Evolutionary conservation across 2,888 invertebrate species (phyloP).

Genomic region (Pseudeuparius sepicola): DNA sequence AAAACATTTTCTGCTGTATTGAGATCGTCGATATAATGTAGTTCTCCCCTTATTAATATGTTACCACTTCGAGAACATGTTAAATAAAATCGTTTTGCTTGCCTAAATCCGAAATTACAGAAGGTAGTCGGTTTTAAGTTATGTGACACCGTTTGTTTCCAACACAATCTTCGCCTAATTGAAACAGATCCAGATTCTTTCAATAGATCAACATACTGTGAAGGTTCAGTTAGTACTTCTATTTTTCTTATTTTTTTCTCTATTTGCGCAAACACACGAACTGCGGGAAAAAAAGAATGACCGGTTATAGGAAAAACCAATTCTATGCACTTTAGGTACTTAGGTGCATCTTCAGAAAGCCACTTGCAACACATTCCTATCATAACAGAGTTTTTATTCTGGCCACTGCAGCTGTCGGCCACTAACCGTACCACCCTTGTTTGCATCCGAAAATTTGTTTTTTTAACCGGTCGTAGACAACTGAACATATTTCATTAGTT

Average conservation of each 20-base stretch:
- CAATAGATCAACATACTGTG: too few species aligned
- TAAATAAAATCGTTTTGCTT: slow-evolving; percentile 2
- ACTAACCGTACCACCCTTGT: slow-evolving; percentile 10
- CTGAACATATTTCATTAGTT: too few species aligned
- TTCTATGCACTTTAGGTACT: slow-evolving; percentile 10
- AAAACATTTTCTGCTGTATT: slow-evolving; percentile 2
- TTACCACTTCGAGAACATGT: too few species aligned
- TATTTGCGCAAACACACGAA: slow-evolving; percentile 14
- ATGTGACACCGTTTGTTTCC: slow-evolving; percentile 4
- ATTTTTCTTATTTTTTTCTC: slow-evolving; percentile 13
- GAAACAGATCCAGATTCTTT: too few species aligned
- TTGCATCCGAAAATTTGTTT: too few species aligned
- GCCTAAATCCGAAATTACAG: background rate
- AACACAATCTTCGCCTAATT: too few species aligned
- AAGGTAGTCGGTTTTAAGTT: slow-evolving; percentile 1
- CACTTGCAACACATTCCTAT: slow-evolving; percentile 15
- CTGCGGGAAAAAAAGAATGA: slow-evolving; percentile 14
- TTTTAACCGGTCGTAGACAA: too few species aligned
- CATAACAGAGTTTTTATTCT: slow-evolving; percentile 15
- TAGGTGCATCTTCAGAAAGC: slow-evolving; percentile 9
- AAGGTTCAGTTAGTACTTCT: too few species aligned
- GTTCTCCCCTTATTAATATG: too few species aligned
- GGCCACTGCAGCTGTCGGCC: slow-evolving; percentile 15
- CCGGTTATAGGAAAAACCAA: slow-evolving; percentile 13
- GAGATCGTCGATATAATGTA: slow-evolving; percentile 1